Percentiles rank a stretch among this genome's conserved stretches.
Conservation (phyloP, 1,140 invertebrate genomes). For the Tachypleus tridentatus region DNA sequence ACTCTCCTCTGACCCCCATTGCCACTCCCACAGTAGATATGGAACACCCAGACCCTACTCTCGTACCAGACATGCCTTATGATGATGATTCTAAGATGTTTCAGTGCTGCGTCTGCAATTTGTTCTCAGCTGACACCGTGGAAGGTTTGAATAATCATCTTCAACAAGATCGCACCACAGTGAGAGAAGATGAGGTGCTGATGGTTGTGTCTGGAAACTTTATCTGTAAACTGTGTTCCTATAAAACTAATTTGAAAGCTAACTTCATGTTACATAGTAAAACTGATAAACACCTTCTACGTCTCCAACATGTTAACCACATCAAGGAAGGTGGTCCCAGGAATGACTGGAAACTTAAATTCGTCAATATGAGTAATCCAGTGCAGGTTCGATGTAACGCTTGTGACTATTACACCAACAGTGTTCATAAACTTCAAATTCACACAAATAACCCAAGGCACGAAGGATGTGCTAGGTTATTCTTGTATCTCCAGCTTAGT, state of each 20-base stretch:
- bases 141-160: conserved; percentile 86
- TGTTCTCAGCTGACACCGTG: conserved; percentile 76
- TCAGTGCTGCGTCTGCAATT: conserved; percentile 90
- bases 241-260: conserved; percentile 97
- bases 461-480: conserved; percentile 67
- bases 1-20: conserved; percentile 79
- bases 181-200: conserved; percentile 78
- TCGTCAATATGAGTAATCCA: conserved; percentile 58
- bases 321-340: conserved; percentile 85
- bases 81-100: conserved; percentile 52
- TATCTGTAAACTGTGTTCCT: conserved; percentile 94
- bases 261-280: conserved; percentile 99
- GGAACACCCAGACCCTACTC: conserved; percentile 25
- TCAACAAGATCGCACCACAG: conserved; percentile 76
- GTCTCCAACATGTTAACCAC: conserved; percentile 94
- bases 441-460: conserved; percentile 78
- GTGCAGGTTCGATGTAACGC: conserved; percentile 91
- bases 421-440: conserved; percentile 86
- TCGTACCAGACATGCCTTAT: conserved; percentile 22
- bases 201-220: conserved; percentile 83
- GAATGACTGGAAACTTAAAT: conserved; percentile 93
- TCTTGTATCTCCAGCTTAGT: conserved; percentile 70
- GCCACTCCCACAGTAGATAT: conserved; percentile 39
- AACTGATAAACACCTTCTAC: conserved; percentile 97
- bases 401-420: conserved; percentile 95